Percentiles rank a stretch among this genome's conserved stretches.
Conservation (phyloP, 2,113 vertebrate genomes). For the Macroglossus sobrinus region DNA sequence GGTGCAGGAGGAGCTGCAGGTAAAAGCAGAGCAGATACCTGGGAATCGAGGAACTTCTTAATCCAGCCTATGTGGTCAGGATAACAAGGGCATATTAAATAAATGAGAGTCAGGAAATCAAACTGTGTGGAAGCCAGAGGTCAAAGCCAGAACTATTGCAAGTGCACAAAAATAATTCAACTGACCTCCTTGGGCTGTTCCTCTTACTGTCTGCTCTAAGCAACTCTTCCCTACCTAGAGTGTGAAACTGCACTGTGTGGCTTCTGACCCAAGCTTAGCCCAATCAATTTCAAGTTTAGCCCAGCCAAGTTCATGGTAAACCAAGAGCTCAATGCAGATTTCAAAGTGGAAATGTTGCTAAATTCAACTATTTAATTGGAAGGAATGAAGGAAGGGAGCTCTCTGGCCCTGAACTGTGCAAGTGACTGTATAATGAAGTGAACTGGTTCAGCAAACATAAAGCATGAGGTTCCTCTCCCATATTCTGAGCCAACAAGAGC, state of each 20-base stretch:
- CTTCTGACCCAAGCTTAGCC: neutral
- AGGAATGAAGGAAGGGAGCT: neutral
- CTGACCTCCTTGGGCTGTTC: neutral
- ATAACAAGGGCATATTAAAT: neutral
- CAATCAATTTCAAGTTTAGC: neutral
- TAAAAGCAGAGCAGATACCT: neutral
- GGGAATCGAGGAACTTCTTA: neutral
- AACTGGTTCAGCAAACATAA: neutral
- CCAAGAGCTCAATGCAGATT: neutral
- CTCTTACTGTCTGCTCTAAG: neutral
- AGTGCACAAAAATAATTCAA: neutral
- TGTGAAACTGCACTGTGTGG: neutral
- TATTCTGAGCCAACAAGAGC: neutral
- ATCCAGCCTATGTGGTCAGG: neutral
- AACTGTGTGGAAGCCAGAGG: neutral
- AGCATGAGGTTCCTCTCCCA: neutral
- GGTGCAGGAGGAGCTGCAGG: no score
- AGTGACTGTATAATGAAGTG: neutral
- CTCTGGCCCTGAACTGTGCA: neutral
- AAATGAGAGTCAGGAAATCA: neutral
- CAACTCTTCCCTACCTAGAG: neutral
- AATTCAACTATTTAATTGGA: neutral
- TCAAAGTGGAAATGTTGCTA: neutral
- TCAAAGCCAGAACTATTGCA: neutral
- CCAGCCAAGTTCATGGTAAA: neutral